Evolutionary conservation across 2,113 vertebrate species (phyloP).

Genomic region (Clarias macrocephalus): DNA sequence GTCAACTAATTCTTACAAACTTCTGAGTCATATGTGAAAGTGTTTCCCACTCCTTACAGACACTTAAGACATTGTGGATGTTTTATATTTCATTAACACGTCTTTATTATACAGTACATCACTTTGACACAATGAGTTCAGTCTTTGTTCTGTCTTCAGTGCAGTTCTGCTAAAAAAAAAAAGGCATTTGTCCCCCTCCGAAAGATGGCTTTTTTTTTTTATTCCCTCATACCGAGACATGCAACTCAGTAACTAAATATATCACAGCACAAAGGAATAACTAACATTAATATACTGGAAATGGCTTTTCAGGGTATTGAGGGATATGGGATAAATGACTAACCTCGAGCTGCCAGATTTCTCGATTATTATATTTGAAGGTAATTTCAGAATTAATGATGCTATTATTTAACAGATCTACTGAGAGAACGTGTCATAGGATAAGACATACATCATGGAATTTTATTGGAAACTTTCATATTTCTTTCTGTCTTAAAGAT

Average conservation of each 20-base stretch:
- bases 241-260: background rate
- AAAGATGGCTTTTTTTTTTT: background rate
- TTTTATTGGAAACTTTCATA: background rate
- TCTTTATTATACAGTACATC: background rate
- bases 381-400: background rate
- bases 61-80: background rate
- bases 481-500: background rate
- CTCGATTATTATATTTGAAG: background rate
- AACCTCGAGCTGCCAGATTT: background rate
- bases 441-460: background rate
- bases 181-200: background rate
- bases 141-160: constrained; percentile 5
- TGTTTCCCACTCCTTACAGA: background rate
- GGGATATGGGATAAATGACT: background rate
- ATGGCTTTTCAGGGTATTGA: background rate
- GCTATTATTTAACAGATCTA: background rate
- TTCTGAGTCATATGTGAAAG: background rate
- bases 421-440: background rate
- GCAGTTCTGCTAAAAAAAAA: background rate
- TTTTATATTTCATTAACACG: background rate
- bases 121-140: constrained; percentile 34
- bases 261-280: background rate
- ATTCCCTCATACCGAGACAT: background rate
- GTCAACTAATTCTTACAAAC: background rate
- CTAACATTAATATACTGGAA: background rate